Percentiles rank a stretch among this genome's conserved stretches.
Evolutionary conservation across 2,797 vertebrate genomes (phyloP).

Genomic region (Valencia hispanica): DNA sequence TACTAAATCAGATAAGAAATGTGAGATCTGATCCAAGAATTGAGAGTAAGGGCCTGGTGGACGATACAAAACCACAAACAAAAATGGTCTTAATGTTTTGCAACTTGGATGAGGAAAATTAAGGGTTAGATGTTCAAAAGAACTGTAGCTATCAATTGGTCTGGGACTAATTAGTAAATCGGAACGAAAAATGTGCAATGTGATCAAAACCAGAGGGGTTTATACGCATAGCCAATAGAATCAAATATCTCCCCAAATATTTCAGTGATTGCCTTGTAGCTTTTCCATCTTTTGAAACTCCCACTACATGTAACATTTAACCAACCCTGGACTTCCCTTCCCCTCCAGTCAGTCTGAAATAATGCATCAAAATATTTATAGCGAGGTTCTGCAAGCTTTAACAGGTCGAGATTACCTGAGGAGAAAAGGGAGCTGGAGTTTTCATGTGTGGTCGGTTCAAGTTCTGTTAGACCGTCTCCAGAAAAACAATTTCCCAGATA

Average conservation of each 20-base stretch:
- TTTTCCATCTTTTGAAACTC: background rate
- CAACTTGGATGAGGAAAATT: too few species aligned
- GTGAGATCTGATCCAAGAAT: too few species aligned
- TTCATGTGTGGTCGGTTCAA: background rate
- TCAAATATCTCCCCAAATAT: background rate
- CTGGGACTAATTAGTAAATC: too few species aligned
- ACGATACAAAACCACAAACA: too few species aligned
- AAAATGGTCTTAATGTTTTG: too few species aligned
- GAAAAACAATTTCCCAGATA: accelerated
- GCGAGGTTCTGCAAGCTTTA: background rate
- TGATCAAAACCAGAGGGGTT: too few species aligned
- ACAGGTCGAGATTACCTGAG: slow-evolving; percentile 1
- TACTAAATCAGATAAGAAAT: too few species aligned
- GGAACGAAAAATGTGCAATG: too few species aligned
- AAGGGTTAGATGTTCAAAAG: too few species aligned
- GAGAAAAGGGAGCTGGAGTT: background rate
- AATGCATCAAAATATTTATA: background rate
- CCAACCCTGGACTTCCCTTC: too few species aligned
- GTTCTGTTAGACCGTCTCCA: background rate
- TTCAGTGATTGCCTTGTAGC: background rate
- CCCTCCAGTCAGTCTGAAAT: background rate
- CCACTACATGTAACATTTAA: background rate
- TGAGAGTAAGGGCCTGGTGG: too few species aligned
- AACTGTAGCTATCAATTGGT: too few species aligned
- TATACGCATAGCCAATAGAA: background rate